Percentiles rank a stretch among this genome's conserved stretches.
Evolutionary conservation across 1,140 invertebrate genomes (phyloP).

Genomic region (Drosophila willistoni): DNA sequence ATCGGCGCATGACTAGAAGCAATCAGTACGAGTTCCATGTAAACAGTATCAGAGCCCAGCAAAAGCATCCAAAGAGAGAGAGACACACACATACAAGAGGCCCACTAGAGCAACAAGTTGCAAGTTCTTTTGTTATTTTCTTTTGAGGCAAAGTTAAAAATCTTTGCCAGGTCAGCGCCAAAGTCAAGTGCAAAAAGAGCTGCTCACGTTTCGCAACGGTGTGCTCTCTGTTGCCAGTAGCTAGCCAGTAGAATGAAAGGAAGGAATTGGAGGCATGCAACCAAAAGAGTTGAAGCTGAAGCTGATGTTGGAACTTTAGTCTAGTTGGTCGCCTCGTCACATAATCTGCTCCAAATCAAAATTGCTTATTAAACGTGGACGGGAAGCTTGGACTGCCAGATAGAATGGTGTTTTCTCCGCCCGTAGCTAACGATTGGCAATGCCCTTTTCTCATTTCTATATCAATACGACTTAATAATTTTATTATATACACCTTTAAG

Average conservation of each 20-base stretch:
- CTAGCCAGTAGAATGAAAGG: constrained; percentile 25
- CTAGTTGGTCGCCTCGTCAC: constrained; percentile 67
- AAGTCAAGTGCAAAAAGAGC: constrained; percentile 71
- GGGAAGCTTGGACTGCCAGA: constrained; percentile 13
- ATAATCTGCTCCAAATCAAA: constrained; percentile 81
- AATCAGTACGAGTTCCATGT: constrained; percentile 83
- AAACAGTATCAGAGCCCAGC: constrained; percentile 71
- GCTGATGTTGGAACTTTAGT: not conserved
- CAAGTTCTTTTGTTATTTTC: constrained; percentile 29
- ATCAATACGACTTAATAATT: no score
- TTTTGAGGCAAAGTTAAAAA: constrained; percentile 59
- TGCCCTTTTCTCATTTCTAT: not conserved
- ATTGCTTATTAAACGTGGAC: constrained; percentile 79
- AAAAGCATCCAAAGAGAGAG: not conserved
- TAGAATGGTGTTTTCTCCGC: constrained; percentile 21
- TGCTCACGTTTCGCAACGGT: constrained; percentile 35
- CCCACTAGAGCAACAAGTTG: constrained; percentile 29
- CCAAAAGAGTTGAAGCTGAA: constrained; percentile 17
- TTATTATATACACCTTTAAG: no score
- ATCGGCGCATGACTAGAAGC: constrained; percentile 82
- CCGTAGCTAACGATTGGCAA: constrained; percentile 17
- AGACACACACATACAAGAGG: constrained; percentile 6
- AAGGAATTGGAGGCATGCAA: constrained; percentile 64
- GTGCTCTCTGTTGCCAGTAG: constrained; percentile 43
- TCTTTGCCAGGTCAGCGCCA: constrained; percentile 73